Percentiles rank a stretch among this genome's conserved stretches.
Conservation (phyloP, 2,797 vertebrate genomes). For the Neoniphon sammara region DNA sequence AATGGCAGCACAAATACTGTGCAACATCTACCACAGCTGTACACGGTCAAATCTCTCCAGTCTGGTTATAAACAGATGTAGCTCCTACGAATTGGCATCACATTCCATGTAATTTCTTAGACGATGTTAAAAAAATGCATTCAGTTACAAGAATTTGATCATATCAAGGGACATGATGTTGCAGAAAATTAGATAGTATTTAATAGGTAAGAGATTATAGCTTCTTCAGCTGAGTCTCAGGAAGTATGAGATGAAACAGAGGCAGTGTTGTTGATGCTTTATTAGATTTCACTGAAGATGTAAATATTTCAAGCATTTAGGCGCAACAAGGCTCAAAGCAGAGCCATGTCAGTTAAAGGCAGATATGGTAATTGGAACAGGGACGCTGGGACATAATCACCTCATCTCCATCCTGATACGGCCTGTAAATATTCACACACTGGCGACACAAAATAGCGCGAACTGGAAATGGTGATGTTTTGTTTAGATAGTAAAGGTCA, state of each 20-base stretch:
- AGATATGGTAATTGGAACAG: slow-evolving; percentile 67
- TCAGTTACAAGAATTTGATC: slow-evolving; percentile 12
- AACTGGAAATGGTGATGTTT: slow-evolving; percentile 63
- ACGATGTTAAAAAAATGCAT: slow-evolving; percentile 17
- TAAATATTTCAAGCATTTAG: slow-evolving; percentile 15
- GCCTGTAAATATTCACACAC: slow-evolving; percentile 67
- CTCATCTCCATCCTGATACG: slow-evolving; percentile 39
- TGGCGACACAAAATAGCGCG: slow-evolving; percentile 32
- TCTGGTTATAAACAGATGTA: not conserved
- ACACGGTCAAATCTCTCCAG: slow-evolving; percentile 1
- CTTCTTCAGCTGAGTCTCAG: slow-evolving; percentile 7
- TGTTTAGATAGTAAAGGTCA: slow-evolving; percentile 61
- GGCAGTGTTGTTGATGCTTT: slow-evolving; percentile 15
- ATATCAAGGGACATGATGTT: not conserved
- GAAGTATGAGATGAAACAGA: slow-evolving; percentile 13
- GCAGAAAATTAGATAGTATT: slow-evolving; percentile 4
- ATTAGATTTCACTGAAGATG: slow-evolving; percentile 33
- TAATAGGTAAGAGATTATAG: slow-evolving; percentile 14
- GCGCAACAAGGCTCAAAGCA: slow-evolving; percentile 15
- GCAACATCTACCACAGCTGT: not conserved
- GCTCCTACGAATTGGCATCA: slow-evolving; percentile 21
- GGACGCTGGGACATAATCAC: slow-evolving; percentile 67
- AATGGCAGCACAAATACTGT: not conserved
- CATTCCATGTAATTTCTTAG: slow-evolving; percentile 4
- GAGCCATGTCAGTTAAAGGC: slow-evolving; percentile 30